Evolutionary conservation across 2,888 invertebrate species (phyloP).

Genomic region (Pediacus dermestoides): DNA sequence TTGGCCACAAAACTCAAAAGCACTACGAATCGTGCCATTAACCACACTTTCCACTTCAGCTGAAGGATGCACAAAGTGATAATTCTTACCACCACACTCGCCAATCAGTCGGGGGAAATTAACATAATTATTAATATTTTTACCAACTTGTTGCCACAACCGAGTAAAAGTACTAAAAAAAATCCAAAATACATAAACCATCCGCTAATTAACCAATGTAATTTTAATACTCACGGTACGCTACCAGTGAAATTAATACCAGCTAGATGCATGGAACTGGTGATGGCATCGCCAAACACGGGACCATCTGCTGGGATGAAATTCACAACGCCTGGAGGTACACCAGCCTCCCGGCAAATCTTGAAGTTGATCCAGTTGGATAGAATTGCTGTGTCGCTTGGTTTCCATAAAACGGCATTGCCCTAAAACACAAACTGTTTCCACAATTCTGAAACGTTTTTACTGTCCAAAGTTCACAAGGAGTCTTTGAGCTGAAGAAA

Average conservation of each 20-base stretch:
- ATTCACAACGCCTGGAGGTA: constrained; percentile 95
- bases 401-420: constrained; percentile 96
- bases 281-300: constrained; percentile 88
- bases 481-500: no score
- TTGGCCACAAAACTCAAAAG: constrained; percentile 96
- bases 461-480: constrained; percentile 2
- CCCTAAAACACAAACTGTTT: constrained; percentile 60
- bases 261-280: constrained; percentile 77
- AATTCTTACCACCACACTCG: constrained; percentile 99
- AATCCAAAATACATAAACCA: constrained; percentile 7
- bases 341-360: constrained; percentile 91
- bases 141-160: constrained; percentile 88
- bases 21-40: constrained; percentile 78
- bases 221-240: constrained; percentile 65
- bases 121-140: constrained; percentile 77
- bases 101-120: constrained; percentile 93
- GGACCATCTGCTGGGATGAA: constrained; percentile 96
- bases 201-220: constrained; percentile 1
- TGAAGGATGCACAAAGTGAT: constrained; percentile 91
- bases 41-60: constrained; percentile 83
- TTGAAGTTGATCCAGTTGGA: constrained; percentile 94
- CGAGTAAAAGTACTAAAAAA: constrained; percentile 77
- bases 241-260: constrained; percentile 99
- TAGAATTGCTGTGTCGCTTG: constrained; percentile 93
- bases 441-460: not conserved